phyloP scores from a whole-genome alignment of 37 sponge, comb jelly and placozoan genomes.

The Lycopodina hypogea region DNA sequence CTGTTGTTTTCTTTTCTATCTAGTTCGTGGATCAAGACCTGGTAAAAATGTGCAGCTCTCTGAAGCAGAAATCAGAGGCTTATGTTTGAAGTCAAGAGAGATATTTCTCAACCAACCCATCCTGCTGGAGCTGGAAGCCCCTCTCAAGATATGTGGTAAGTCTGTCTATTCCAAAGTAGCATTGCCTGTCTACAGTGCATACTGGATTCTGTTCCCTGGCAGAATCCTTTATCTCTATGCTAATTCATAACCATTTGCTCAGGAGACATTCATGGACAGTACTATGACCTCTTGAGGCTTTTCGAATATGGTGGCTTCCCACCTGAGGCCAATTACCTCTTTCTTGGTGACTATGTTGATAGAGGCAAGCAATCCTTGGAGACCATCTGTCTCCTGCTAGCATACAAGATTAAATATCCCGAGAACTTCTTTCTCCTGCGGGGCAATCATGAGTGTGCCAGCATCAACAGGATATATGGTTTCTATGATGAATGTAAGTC shows the following conservation, averaged over 20 bases:
- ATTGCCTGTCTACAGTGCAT: too few relatives aligned
- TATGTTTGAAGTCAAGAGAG: conserved; percentile 88
- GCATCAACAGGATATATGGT: conserved; percentile 99
- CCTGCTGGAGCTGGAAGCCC: conserved; percentile 88
- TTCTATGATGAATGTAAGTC: conserved; percentile 99
- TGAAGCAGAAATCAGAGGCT: conserved; percentile 79
- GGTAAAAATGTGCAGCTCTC: conserved; percentile 92
- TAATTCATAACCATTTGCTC: background rate
- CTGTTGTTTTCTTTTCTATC: background rate
- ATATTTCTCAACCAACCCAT: conserved; percentile 93
- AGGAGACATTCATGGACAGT: conserved; percentile 97
- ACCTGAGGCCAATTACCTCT: conserved; percentile 93
- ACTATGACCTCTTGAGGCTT: conserved; percentile 88
- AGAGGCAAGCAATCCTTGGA: conserved; percentile 95
- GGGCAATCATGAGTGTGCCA: conserved; percentile 99
- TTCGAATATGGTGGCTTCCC: conserved; percentile 97
- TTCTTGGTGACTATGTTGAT: conserved; percentile 94
- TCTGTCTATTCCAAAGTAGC: background rate
- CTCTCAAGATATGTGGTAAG: conserved; percentile 93
- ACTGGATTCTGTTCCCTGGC: background rate
- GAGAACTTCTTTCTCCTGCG: conserved; percentile 98
- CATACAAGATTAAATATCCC: conserved; percentile 99
- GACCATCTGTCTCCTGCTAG: conserved; percentile 94
- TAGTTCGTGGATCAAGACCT: conserved; percentile 84
- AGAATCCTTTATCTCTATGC: background rate